Conservation (phyloP, 2,113 vertebrate species). For the Planiliza haematocheilus region DNA sequence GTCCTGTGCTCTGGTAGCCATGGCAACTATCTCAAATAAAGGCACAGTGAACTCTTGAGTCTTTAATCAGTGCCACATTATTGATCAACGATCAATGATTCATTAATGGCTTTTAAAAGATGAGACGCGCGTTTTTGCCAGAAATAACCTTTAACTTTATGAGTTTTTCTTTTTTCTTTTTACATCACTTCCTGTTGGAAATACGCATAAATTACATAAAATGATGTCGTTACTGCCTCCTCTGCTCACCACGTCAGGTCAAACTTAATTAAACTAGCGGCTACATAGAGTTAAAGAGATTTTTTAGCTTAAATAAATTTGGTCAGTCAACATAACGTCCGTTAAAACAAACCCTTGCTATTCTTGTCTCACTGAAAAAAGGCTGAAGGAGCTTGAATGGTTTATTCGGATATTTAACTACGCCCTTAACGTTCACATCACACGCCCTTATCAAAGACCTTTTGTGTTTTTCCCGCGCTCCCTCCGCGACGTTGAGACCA, state of each 20-base stretch:
- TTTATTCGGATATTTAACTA: background rate
- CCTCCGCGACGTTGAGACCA: background rate
- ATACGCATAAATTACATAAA: conserved; percentile 21
- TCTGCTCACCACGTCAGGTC: background rate
- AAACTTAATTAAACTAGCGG: conserved; percentile 1
- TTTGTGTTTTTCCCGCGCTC: background rate
- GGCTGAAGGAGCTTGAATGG: background rate
- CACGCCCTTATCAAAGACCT: background rate
- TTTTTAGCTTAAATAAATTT: background rate
- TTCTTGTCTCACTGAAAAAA: background rate
- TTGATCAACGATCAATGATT: conserved; percentile 13
- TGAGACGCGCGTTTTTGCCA: background rate
- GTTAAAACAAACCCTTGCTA: background rate
- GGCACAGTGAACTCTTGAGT: background rate
- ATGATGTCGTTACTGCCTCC: background rate
- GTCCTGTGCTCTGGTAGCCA: background rate
- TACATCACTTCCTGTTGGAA: background rate
- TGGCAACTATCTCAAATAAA: conserved; percentile 23
- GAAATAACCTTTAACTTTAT: background rate
- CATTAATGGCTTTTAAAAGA: background rate
- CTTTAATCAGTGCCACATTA: background rate
- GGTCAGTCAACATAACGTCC: background rate
- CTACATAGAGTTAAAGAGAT: background rate
- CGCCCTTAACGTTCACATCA: background rate
- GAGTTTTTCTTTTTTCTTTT: background rate